Evolutionary conservation across 2,888 invertebrate species (phyloP).

Genomic region (Leucania comma): DNA sequence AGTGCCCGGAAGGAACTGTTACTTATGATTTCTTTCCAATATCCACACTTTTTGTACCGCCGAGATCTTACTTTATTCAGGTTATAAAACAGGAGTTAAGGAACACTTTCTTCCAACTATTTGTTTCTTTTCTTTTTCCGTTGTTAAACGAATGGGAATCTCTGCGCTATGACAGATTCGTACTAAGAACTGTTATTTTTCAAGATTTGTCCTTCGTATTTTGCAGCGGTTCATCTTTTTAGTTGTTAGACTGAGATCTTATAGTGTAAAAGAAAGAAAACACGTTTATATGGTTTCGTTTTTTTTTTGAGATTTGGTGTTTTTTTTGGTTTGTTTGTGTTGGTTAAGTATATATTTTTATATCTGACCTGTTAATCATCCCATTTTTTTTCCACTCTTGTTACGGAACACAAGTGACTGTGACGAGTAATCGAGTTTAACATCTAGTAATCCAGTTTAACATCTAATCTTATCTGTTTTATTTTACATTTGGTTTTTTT

Average conservation of each 20-base stretch:
- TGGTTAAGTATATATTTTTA: neutral
- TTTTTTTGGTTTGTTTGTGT: too few relatives aligned
- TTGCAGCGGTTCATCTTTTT: neutral
- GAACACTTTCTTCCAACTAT: constrained; percentile 58
- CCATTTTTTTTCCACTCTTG: neutral
- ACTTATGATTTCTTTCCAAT: constrained; percentile 76
- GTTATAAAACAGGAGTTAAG: constrained; percentile 64
- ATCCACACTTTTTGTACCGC: constrained; percentile 68
- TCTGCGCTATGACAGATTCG: constrained; percentile 42
- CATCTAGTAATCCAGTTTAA: neutral
- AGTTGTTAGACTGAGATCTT: neutral
- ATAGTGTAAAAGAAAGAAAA: too few relatives aligned
- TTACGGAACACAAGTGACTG: neutral
- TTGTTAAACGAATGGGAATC: constrained; percentile 37
- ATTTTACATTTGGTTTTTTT: constrained; percentile 6
- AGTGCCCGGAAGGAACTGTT: constrained; percentile 72
- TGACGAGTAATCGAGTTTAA: neutral
- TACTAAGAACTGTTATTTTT: constrained; percentile 47
- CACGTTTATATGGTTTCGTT: too few relatives aligned
- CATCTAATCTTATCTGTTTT: neutral
- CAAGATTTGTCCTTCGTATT: constrained; percentile 20
- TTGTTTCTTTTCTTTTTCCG: constrained; percentile 43
- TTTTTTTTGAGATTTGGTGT: too few relatives aligned
- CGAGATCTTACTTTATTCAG: constrained; percentile 58
- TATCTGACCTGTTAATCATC: neutral